Base-by-base conservation (phyloP, 2,797 vertebrate species). In the Sebastes taczanowskii region DNA sequence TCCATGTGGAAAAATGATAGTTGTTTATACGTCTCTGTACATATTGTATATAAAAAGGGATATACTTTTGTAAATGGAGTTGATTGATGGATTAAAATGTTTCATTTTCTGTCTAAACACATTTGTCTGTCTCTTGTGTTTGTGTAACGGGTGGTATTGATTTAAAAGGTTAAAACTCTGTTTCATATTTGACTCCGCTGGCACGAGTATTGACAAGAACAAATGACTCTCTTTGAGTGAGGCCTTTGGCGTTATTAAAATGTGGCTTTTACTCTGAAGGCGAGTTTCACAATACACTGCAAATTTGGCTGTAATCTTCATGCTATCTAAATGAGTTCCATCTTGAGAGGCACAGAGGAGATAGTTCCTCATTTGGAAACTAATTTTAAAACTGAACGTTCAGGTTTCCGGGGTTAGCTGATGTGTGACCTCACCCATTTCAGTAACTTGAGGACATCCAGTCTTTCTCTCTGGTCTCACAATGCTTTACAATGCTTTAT, bases 41-140 rank as follows among this genome's bases (percentile, higher is more conserved):
- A 95, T 96, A 96, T 85, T 96, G 95, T 96, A 96, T 91, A 96
- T 96, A 96, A 95, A 96, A 96, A 94, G 95, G 95, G 93, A 96
- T 95, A 96, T 96, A 95, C 95, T 96, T 96, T 95, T 96, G 95
- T 95, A 95, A 96, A 96, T 95, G 88, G 90, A 94, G 92, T 91
- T 93, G 93, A 93, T 94, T 94, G 91, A 94, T 94, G 82, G 91
- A 94, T 95, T 96, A 95, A 96, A 96, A 93, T 94, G 90, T 94
- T 92, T 92, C 90, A 85, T 94, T 92, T 93, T 94, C 88, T 93
- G 91, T 92, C 90, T 90, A 85, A 91, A 88, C 61, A 49, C 81
- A 77, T 85, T 87, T 78, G 80, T 90, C 89, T 82, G 85, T 81
- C 77, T 89, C 65, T 88, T 86, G 65, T 82, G 74, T 83, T 78